Base-by-base conservation (phyloP, 2,888 invertebrate genomes). In the Anthoptus insignis region DNA sequence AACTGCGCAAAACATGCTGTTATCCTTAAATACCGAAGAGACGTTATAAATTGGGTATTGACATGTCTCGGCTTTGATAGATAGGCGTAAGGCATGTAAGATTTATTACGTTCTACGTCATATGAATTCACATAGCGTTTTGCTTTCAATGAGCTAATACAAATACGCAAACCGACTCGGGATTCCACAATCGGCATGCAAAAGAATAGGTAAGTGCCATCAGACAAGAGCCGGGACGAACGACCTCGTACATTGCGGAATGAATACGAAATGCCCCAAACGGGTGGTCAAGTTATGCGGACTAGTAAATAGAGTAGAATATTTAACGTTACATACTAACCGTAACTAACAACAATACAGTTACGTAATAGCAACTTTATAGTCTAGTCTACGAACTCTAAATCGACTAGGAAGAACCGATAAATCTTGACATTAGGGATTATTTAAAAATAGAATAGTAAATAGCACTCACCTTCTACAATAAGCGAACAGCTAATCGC, bases 201-300 rank as follows among this genome's bases (percentile, higher is more conserved):
- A 84, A 87, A 88, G 87, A 83, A 86, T 86, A 83, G 79, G 79
- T 78, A 83, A 79, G 79, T 78, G 76, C 80, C 80, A 80, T 82
- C 80, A 82, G 81, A 80, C 87, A 77, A 89, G 88, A 84, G 76
- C 91, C 92, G 92, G 92, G 92, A 88, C 90, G 90, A 93, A 93
- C 90, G 92, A 92, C 92, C 92, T 92, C 87, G 75, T 83, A 59
- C 76, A 75, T 73, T 78, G 84, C 86, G 78, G 78, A 83, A 77
- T 83, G 92, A 91, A 92, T 92, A 92, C 88, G 83, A 91, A 92
- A 74, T 65, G 65, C 60, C 70, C 73, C 73, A 73, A 80, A 76
- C 78, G 77, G 54, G 64, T 60, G 71, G 65, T 68, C 81, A 76
- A 78, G 74, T 80, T 80, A 77, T 79, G 80, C 75, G 27, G 14